Conservation (phyloP, 2,888 invertebrate genomes). For the Chloroclysta siterata region DNA sequence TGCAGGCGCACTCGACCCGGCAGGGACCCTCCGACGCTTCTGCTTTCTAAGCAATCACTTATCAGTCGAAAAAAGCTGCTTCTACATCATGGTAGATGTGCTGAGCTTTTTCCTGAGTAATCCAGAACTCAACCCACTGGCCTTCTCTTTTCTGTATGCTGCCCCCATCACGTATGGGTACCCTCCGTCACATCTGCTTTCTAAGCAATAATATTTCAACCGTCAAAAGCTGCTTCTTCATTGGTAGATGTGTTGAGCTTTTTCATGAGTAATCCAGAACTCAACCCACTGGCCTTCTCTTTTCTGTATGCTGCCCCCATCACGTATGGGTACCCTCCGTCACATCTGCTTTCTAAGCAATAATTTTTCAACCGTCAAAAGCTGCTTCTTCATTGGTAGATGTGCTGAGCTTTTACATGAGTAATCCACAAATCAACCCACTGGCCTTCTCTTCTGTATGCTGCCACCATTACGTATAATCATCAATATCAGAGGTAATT, state of each 20-base stretch:
- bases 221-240: background rate
- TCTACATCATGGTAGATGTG: background rate
- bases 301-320: background rate
- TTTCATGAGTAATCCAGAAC: background rate
- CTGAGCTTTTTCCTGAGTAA: background rate
- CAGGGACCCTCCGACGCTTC: slow-evolving; percentile 6
- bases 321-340: background rate
- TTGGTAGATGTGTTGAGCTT: background rate
- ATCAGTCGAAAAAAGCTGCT: background rate
- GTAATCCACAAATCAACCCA: background rate
- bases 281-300: background rate
- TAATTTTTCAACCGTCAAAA: background rate
- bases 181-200: slow-evolving; percentile 2
- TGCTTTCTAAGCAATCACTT: background rate
- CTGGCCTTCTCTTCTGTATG: background rate
- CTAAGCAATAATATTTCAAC: background rate
- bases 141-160: background rate
- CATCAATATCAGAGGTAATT: background rate
- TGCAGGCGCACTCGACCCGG: slow-evolving; percentile 32
- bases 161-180: background rate
- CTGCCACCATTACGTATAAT: background rate
- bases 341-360: background rate
- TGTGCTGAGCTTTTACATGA: background rate
- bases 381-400: background rate
- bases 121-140: background rate